Base-by-base conservation (phyloP, 1,140 invertebrate species). In the Tribolium castaneum region DNA sequence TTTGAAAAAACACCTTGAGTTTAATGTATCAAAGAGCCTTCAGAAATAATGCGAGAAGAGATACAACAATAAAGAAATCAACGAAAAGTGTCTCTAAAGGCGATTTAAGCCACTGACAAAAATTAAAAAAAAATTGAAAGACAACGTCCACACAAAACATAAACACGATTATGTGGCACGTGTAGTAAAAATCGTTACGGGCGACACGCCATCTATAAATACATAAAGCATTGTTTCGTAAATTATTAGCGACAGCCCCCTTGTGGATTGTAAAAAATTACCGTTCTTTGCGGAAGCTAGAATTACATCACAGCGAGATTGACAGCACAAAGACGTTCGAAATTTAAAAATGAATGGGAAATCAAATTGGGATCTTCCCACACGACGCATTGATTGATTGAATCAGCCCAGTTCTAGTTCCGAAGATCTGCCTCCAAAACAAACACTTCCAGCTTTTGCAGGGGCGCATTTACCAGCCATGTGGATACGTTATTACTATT, bases 291-390 rank as follows among this genome's bases (percentile, higher is more conserved):
- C n/a, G 5, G 59, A 66, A 39, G 9, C 19, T 25, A 12, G 25
- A 66, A 34, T 66, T 66, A 35, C 30, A 66, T 66, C 59, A 62
- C 34, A 66, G 59, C 12, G 6, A 66, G 14, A 34, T 30, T 66
- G 59, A 66, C 59, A 66, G 10, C 19, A 66, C 25, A 35, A 35
- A 66, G 25, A 35, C 16, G 30, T 35, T 66, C n/a, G 9, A 13
- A 34, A 66, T 66, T 66, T 66, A 35, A 66, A 66, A 66, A 35
- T 35, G 59, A 66, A 66, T 66, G 59, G 13, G 35, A 45, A 66
- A 66, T 66, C 35, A 59, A 59, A 59, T 7, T 6, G 6, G 19
- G 34, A 12, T 12, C 30, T 66, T 66, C 59, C 59, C 34, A 66
- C 59, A 62, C 16, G 14, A 62, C 30, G 22, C 30, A 66, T 66